phyloP scores from a whole-genome alignment of 1,140 invertebrate genomes.

The Tetramorium simillimum region DNA sequence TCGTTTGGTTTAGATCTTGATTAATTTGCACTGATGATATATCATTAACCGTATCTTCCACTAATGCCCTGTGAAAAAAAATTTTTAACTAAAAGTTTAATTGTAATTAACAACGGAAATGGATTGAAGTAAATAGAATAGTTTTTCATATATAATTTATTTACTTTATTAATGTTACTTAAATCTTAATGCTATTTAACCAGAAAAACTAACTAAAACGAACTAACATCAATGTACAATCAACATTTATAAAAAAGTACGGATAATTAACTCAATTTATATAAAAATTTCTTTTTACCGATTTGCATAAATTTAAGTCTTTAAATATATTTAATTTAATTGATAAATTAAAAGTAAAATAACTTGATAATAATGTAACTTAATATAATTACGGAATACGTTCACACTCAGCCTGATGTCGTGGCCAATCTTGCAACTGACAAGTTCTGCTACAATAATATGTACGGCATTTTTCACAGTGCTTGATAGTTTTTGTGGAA shows the following conservation, averaged over 20 bases:
- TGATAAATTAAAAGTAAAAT: background rate
- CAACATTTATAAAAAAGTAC: background rate
- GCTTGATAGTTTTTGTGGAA: slow-evolving; percentile 61
- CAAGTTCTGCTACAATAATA: slow-evolving; percentile 79
- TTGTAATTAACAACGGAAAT: background rate
- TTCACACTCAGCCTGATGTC: slow-evolving; percentile 76
- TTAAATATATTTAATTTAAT: too few species aligned
- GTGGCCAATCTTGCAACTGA: slow-evolving; percentile 78
- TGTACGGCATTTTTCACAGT: slow-evolving; percentile 74
- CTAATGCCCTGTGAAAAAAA: background rate
- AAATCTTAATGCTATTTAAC: background rate
- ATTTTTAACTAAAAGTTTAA: background rate
- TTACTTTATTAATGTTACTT: background rate
- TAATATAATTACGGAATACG: slow-evolving; percentile 74
- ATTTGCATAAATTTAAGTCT: background rate
- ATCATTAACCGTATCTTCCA: background rate
- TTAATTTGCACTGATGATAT: background rate
- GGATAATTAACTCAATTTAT: background rate
- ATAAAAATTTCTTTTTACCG: background rate
- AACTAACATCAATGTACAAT: background rate
- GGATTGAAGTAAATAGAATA: background rate
- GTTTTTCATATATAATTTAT: background rate
- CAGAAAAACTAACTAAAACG: background rate
- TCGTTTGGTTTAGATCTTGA: background rate
- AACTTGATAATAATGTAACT: background rate